Evolutionary conservation across 2,797 vertebrate species (phyloP), one percentile per base, ranked within the genome.

Genomic region (Sphaeramia orbicularis): DNA sequence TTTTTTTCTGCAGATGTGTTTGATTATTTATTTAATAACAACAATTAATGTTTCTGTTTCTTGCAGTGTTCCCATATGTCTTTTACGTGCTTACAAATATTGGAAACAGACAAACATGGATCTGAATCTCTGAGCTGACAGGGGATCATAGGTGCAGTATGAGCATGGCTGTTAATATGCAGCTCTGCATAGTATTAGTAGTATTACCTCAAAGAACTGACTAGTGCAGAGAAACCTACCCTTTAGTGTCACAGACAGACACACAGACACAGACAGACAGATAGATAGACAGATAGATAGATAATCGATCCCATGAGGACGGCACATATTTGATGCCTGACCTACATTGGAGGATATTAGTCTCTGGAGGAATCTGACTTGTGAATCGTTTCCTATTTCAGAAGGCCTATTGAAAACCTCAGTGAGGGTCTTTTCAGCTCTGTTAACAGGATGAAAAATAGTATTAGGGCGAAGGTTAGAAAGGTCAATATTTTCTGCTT

Each of bases 361-460:
- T 67, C 72, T 55, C 71, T 50, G 54, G 72, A 73, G 74, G 51
- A 79, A 36, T 60, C 36, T 51, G 47, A 81, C 69, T 62, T 76
- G 54, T 41, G 67, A 85, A 76, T 74, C n/a, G 4, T 55, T 66
- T 30, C 63, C 56, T 32, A 19, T 59, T 74, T 65, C 13, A 67
- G 50, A 61, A 36, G 27, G 38, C 38, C 13, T 0, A 2, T 56
- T n/a, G 14, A 73, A 64, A 52, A 59, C 15, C 14, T 56, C 12
- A 45, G 0, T 0, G 0, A 32, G 32, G 12, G 12, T 37, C 0
- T 24, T 4, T 0, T 69, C 9, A 27, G 24, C 9, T 57, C 14
- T 45, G 54, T 36, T 43, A 1, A 78, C n/a, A 50, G 0, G 14
- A 38, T 55, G 36, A 42, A 66, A 70, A 61, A 42, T 14, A 47